A percentile compares a stretch with the other conserved stretches of the same genome.
These are phyloP conservation scores for Drosophila melanocephala DNA, from an alignment of 2,888 invertebrate species.

Conservation along the genomic window DNA sequence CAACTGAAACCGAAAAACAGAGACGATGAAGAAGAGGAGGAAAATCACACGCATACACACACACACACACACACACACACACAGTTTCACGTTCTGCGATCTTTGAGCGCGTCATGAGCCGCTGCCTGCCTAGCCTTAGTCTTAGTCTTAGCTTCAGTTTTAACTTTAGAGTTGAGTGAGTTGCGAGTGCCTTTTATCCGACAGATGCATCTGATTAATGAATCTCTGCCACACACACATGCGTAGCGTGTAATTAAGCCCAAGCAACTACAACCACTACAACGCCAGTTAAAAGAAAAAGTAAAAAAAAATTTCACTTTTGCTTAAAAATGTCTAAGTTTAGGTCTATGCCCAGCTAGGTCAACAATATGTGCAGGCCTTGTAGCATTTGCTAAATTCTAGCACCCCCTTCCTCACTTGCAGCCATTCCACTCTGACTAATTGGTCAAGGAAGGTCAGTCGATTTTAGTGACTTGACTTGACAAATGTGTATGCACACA, in stretches of 20 bases:
- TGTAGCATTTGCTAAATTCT: constrained; percentile 36
- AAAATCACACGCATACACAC: constrained; percentile 28
- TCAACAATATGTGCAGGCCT: constrained; percentile 35
- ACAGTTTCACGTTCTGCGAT: constrained; percentile 55
- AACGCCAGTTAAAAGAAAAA: constrained; percentile 54
- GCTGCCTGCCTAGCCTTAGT: constrained; percentile 45
- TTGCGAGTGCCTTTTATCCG: constrained; percentile 64
- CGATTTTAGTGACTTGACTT: constrained; percentile 34
- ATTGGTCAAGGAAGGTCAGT: constrained; percentile 59
- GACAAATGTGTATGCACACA: constrained; percentile 56
- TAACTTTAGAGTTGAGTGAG: constrained; percentile 31
- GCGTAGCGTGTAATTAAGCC: constrained; percentile 77
- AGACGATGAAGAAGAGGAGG: constrained; percentile 8
- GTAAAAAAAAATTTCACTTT: constrained; percentile 59
- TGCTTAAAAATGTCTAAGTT: constrained; percentile 34
- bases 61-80: constrained; percentile 16
- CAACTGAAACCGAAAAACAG: constrained; percentile 1
- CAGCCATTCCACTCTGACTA: constrained; percentile 14
- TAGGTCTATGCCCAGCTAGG: not conserved
- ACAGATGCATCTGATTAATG: constrained; percentile 82
- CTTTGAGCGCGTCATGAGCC: constrained; percentile 63
- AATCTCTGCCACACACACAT: constrained; percentile 64
- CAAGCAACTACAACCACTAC: constrained; percentile 42
- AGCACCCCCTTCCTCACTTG: not conserved
- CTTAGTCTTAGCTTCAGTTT: constrained; percentile 10